Percentiles rank a stretch among this genome's conserved stretches.
Evolutionary conservation across 2,888 invertebrate genomes (phyloP).

Genomic region (Eupithecia exiguata): DNA sequence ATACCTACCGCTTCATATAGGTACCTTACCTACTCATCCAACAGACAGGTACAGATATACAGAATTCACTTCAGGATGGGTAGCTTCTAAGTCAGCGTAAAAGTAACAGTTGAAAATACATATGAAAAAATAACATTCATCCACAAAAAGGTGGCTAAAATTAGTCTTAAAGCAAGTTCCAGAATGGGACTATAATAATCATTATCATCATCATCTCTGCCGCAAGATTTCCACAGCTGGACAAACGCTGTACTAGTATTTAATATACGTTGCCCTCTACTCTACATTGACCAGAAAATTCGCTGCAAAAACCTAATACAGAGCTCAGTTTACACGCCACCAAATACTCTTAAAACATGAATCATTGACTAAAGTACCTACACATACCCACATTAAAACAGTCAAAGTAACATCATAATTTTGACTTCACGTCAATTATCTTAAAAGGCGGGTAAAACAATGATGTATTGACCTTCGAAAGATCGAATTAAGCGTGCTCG

Average conservation of each 20-base stretch:
- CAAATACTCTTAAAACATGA: background rate
- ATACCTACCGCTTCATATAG: too few relatives aligned
- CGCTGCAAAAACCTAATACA: background rate
- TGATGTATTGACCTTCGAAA: constrained; percentile 23
- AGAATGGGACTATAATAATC: background rate
- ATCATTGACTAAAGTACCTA: background rate
- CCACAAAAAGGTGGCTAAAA: background rate
- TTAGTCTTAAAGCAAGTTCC: background rate
- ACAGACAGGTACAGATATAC: background rate
- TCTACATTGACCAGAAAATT: background rate
- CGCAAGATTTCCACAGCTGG: background rate
- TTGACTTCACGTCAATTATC: constrained; percentile 18
- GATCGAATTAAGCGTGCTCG: background rate
- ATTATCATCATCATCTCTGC: background rate
- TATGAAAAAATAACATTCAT: background rate
- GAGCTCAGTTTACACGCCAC: background rate
- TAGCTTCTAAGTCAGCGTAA: background rate
- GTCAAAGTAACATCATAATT: constrained; percentile 10
- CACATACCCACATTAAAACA: background rate
- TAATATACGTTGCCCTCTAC: background rate
- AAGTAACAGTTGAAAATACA: background rate
- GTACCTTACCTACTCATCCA: background rate
- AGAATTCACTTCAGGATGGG: background rate
- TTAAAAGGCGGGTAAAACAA: constrained; percentile 10
- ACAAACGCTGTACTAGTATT: background rate